Conservation (phyloP, 2,888 invertebrate species). For the Agapetus fuscipes region DNA sequence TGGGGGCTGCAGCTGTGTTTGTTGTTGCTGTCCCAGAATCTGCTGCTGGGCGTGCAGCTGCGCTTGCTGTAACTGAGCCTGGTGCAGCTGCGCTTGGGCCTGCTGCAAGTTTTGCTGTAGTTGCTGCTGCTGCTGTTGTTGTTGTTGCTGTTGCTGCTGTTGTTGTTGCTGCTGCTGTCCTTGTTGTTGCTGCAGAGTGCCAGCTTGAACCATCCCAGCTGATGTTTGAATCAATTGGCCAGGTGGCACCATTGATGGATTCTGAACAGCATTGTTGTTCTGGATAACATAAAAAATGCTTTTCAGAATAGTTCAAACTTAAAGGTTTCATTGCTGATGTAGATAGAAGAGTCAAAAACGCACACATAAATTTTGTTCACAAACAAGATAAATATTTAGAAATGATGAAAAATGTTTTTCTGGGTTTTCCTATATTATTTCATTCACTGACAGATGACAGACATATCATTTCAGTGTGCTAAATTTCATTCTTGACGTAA, state of each 20-base stretch:
- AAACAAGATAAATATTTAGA: too few relatives aligned
- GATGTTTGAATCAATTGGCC: slow-evolving; percentile 35
- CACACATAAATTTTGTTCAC: too few relatives aligned
- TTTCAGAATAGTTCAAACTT: too few relatives aligned
- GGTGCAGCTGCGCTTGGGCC: too few relatives aligned
- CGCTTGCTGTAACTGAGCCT: slow-evolving; percentile 29
- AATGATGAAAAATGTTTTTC: too few relatives aligned
- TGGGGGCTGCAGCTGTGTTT: slow-evolving; percentile 28
- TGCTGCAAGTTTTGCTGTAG: slow-evolving; percentile 24
- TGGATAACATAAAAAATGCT: slow-evolving; percentile 1
- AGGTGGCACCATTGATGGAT: slow-evolving; percentile 27
- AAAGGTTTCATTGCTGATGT: too few relatives aligned
- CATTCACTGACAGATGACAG: too few relatives aligned
- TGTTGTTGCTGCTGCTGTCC: slow-evolving; percentile 40
- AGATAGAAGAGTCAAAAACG: too few relatives aligned
- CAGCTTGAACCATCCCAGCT: slow-evolving; percentile 32
- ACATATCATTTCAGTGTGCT: too few relatives aligned
- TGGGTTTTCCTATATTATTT: too few relatives aligned
- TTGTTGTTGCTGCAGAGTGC: slow-evolving; percentile 29
- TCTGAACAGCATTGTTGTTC: slow-evolving; percentile 6
- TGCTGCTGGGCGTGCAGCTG: slow-evolving; percentile 27
- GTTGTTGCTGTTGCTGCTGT: slow-evolving; percentile 34
- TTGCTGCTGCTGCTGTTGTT: slow-evolving; percentile 27
- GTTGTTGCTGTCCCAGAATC: too few relatives aligned
- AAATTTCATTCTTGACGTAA: too few relatives aligned